These are phyloP conservation scores for Tangara arthus DNA, from an alignment of 2,797 vertebrate species.

Conservation along the genomic window DNA sequence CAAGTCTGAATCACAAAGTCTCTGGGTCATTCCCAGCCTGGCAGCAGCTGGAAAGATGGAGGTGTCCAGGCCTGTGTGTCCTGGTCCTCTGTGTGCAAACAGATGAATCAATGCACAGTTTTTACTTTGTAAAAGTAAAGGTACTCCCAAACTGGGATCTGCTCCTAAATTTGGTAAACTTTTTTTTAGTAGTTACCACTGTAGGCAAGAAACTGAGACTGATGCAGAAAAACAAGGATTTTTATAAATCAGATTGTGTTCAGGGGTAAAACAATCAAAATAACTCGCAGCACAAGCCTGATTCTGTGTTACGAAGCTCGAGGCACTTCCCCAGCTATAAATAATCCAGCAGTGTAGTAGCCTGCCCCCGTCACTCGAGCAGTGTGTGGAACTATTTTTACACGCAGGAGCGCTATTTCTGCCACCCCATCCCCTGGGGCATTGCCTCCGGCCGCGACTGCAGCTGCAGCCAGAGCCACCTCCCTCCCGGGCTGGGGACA, in stretches of 20 bases:
- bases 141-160: background rate
- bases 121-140: background rate
- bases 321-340: background rate
- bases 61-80: background rate
- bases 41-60: background rate
- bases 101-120: background rate
- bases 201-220: background rate
- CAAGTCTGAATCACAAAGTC: background rate
- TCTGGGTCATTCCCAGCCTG: background rate
- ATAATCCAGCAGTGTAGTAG: background rate
- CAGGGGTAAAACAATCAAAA: background rate
- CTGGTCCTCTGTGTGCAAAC: rapidly evolving
- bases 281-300: background rate
- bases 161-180: background rate
- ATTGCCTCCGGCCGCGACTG: rapidly evolving
- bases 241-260: background rate
- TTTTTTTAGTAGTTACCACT: background rate
- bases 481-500: background rate
- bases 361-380: background rate
- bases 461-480: rapidly evolving
- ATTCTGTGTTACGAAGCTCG: background rate
- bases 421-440: background rate
- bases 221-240: background rate
- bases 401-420: background rate
- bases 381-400: background rate